A percentile compares a stretch with the other conserved stretches of the same genome.
These are phyloP conservation scores for Mythimna pallens DNA, from an alignment of 2,888 invertebrate genomes.

Conservation along the genomic window DNA sequence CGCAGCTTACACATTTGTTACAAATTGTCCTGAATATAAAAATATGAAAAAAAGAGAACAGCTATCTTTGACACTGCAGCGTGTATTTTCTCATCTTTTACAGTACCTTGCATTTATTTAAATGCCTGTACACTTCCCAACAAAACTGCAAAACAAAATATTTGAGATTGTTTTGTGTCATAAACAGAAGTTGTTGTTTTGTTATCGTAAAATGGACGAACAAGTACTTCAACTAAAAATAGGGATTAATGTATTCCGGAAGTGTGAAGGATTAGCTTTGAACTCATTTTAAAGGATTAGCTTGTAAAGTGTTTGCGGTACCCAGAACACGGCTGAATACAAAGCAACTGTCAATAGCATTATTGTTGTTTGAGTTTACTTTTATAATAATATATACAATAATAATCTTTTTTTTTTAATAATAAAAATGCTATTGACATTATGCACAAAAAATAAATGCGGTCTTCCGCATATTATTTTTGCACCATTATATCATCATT, in stretches of 20 bases:
- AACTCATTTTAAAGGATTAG: slow-evolving; percentile 18
- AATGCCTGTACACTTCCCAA: slow-evolving; percentile 22
- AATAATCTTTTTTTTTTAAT: no score
- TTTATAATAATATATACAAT: no score
- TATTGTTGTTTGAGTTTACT: no score
- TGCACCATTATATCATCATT: neutral
- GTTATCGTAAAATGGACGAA: slow-evolving; percentile 35
- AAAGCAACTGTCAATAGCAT: slow-evolving; percentile 48
- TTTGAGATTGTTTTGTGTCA: slow-evolving; percentile 41
- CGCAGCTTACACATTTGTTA: neutral
- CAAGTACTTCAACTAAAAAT: slow-evolving; percentile 53
- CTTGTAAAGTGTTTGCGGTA: slow-evolving; percentile 36
- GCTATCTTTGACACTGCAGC: neutral
- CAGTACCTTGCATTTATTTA: slow-evolving; percentile 1
- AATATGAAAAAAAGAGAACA: neutral
- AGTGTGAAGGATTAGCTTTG: slow-evolving; percentile 50
- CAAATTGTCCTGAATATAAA: neutral
- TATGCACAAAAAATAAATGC: no score
- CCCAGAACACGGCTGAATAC: slow-evolving; percentile 27
- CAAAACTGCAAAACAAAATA: slow-evolving; percentile 32
- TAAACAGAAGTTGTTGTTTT: slow-evolving; percentile 50
- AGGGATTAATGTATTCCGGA: slow-evolving; percentile 61
- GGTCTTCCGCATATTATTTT: neutral
- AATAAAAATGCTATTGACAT: no score
- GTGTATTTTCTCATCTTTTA: neutral